phyloP scores from a whole-genome alignment of 2,797 vertebrate species.

The Anguilla megastoma region DNA sequence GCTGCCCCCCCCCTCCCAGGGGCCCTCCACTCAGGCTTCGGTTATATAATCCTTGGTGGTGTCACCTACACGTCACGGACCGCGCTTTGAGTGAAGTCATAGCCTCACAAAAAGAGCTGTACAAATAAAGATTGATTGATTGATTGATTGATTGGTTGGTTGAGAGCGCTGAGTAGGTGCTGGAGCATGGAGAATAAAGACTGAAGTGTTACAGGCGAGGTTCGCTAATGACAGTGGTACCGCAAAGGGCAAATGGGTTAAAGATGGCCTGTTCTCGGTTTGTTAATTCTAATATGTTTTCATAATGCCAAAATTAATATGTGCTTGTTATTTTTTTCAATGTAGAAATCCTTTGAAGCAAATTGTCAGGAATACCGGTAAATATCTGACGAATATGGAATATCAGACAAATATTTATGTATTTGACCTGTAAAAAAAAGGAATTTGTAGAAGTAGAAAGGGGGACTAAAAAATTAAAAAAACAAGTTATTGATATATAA shows the following conservation, averaged over 20 bases:
- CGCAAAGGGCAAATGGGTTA: background rate
- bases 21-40: conserved; percentile 22
- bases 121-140: too few species aligned
- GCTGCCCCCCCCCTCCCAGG: background rate
- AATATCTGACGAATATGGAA: background rate
- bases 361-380: background rate
- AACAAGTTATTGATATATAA: background rate
- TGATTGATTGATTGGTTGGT: too few species aligned
- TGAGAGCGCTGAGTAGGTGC: background rate
- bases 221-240: background rate
- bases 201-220: background rate
- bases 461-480: background rate
- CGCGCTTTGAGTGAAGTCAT: background rate
- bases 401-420: background rate
- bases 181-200: background rate
- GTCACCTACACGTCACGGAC: background rate
- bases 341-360: background rate
- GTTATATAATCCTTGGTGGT: conserved; percentile 22
- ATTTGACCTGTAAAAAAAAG: background rate
- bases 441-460: background rate
- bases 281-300: background rate
- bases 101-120: background rate
- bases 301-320: background rate
- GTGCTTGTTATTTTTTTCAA: background rate
- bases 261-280: background rate